phyloP scores from a whole-genome alignment of 2,888 invertebrate genomes.

The Lordiphosa andalusiaca region DNA sequence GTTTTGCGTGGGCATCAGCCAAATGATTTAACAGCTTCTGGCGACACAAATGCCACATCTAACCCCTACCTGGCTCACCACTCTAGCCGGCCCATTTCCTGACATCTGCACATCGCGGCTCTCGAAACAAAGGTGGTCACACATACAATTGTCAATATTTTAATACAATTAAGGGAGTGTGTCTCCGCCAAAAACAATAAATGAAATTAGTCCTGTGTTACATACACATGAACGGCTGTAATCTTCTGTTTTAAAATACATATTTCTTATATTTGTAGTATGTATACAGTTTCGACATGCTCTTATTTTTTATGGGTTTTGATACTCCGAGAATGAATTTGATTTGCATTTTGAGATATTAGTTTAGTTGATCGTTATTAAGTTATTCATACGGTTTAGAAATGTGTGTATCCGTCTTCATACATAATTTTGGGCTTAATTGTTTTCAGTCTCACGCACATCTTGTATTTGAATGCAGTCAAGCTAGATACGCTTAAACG shows the following conservation, averaged over 20 bases:
- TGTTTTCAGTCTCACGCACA: conserved; percentile 65
- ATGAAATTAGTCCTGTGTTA: conserved; percentile 20
- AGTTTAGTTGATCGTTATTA: conserved; percentile 25
- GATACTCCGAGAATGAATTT: conserved; percentile 31
- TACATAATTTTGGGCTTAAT: conserved; percentile 53
- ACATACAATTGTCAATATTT: too few relatives aligned
- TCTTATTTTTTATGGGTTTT: conserved; percentile 24
- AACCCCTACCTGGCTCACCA: too few relatives aligned
- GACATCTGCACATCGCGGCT: too few relatives aligned
- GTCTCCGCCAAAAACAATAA: conserved; percentile 7
- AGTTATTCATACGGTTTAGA: conserved; percentile 16
- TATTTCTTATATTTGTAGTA: conserved; percentile 14
- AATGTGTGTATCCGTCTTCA: conserved; percentile 26
- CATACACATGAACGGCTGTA: conserved; percentile 1
- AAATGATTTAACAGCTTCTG: too few relatives aligned
- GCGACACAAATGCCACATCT: too few relatives aligned
- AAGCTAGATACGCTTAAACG: neutral
- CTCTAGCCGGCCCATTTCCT: too few relatives aligned
- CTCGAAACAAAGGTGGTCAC: too few relatives aligned
- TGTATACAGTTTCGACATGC: conserved; percentile 12
- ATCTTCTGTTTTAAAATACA: conserved; percentile 17
- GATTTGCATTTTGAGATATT: conserved; percentile 46
- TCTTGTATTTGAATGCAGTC: conserved; percentile 17
- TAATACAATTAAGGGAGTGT: too few relatives aligned
- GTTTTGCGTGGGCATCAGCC: too few relatives aligned